Evolutionary conservation across 2,888 invertebrate genomes (phyloP).

Genomic region (Drosophila putrida): DNA sequence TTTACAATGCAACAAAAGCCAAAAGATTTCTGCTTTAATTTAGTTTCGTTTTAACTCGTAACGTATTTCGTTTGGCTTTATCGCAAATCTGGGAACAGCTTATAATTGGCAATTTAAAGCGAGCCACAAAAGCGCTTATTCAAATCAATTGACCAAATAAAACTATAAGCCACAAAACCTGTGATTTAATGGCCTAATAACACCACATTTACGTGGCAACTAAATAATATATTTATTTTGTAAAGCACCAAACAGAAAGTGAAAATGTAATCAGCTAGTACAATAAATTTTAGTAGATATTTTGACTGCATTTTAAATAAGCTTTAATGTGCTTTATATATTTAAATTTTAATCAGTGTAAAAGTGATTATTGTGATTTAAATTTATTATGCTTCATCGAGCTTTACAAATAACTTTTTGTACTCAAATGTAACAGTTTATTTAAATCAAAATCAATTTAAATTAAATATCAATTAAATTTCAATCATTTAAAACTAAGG

Average conservation of each 20-base stretch:
- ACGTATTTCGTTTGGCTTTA: slow-evolving; percentile 53
- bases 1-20: slow-evolving; percentile 63
- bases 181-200: slow-evolving; percentile 40
- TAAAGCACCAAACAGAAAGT: neutral
- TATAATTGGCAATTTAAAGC: slow-evolving; percentile 77
- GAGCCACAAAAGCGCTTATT: slow-evolving; percentile 60
- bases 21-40: slow-evolving; percentile 54
- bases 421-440: no score
- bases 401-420: no score
- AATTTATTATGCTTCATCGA: no score
- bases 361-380: no score
- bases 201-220: slow-evolving; percentile 16
- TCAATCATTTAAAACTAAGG: no score
- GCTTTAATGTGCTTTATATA: neutral
- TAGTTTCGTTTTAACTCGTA: slow-evolving; percentile 54
- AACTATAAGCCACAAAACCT: slow-evolving; percentile 29
- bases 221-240: slow-evolving; percentile 1
- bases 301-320: neutral
- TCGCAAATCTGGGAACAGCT: slow-evolving; percentile 63
- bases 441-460: no score
- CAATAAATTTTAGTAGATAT: neutral
- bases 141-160: slow-evolving; percentile 65
- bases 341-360: no score
- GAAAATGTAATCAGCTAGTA: neutral
- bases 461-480: no score